Evolutionary conservation across 1,140 invertebrate genomes (phyloP).

Genomic region (Macrotrachela quadricornifera): DNA sequence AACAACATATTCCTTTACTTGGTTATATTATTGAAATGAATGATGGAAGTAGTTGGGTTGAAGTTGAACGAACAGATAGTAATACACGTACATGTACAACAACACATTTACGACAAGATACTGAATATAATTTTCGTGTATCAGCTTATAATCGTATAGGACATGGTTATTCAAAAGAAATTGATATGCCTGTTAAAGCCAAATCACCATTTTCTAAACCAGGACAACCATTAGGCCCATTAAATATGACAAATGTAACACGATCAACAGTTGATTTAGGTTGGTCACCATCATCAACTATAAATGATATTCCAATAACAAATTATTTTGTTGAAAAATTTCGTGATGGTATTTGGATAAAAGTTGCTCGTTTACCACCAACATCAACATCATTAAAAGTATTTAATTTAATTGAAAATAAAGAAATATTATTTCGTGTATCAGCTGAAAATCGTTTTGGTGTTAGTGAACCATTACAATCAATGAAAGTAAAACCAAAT

Average conservation of each 20-base stretch:
- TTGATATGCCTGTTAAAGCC: background rate
- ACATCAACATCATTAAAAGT: conserved; percentile 48
- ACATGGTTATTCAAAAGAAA: conserved; percentile 45
- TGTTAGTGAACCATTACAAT: conserved; percentile 72
- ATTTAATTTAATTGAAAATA: conserved; percentile 70
- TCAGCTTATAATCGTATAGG: conserved; percentile 81
- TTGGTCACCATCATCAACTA: conserved; percentile 80
- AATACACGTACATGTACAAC: conserved; percentile 71
- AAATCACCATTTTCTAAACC: conserved; percentile 36
- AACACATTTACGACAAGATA: conserved; percentile 64
- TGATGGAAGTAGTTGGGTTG: conserved; percentile 51
- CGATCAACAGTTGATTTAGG: conserved; percentile 78
- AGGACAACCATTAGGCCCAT: conserved; percentile 67
- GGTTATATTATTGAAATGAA: conserved; percentile 77
- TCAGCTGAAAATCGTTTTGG: conserved; percentile 87
- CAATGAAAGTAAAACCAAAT: conserved; percentile 65
- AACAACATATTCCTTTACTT: no score
- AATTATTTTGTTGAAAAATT: conserved; percentile 92
- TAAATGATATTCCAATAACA: conserved; percentile 81
- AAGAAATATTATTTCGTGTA: conserved; percentile 88
- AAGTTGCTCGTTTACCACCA: conserved; percentile 75
- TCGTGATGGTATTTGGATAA: conserved; percentile 67
- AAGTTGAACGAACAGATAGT: conserved; percentile 60
- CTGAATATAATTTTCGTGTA: conserved; percentile 77
- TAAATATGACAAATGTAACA: conserved; percentile 73